Conservation (phyloP, 2,113 vertebrate species). For the Toxotes chatareus region DNA sequence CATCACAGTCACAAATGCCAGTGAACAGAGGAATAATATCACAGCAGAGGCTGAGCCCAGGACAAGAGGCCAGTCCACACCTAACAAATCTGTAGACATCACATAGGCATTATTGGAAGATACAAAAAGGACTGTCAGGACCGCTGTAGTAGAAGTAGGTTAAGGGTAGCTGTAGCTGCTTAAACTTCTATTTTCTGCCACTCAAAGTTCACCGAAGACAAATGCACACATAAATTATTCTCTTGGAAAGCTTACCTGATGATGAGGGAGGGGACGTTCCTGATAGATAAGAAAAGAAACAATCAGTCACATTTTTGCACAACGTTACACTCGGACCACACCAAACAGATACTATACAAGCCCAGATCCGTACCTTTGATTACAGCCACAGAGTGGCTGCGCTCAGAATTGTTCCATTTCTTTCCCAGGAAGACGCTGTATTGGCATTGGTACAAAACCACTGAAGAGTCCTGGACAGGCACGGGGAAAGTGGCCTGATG, state of each 20-base stretch:
- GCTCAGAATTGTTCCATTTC: slow-evolving; percentile 66
- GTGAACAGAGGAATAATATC: slow-evolving; percentile 72
- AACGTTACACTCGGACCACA: neutral
- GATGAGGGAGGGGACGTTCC: slow-evolving; percentile 26
- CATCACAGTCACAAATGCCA: slow-evolving; percentile 55
- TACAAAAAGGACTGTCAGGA: neutral
- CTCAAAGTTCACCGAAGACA: neutral
- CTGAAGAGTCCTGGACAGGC: slow-evolving; percentile 59
- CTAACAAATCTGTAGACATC: slow-evolving; percentile 28
- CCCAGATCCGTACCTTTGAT: slow-evolving; percentile 49
- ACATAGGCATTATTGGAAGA: slow-evolving; percentile 3
- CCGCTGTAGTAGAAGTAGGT: neutral
- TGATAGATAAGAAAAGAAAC: slow-evolving; percentile 44
- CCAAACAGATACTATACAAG: neutral
- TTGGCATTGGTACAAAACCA: slow-evolving; percentile 77
- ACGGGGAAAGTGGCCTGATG: slow-evolving; percentile 72
- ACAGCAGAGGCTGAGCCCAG: slow-evolving; percentile 76
- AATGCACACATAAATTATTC: neutral
- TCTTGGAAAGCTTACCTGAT: slow-evolving; percentile 46
- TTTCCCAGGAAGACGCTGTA: slow-evolving; percentile 74
- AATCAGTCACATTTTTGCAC: slow-evolving; percentile 3
- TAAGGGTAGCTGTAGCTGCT: neutral
- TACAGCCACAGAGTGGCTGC: slow-evolving; percentile 67
- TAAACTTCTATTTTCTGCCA: neutral
- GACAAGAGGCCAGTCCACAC: slow-evolving; percentile 79